Conservation (phyloP, 2,888 invertebrate genomes). For the Epinotia ramella region DNA sequence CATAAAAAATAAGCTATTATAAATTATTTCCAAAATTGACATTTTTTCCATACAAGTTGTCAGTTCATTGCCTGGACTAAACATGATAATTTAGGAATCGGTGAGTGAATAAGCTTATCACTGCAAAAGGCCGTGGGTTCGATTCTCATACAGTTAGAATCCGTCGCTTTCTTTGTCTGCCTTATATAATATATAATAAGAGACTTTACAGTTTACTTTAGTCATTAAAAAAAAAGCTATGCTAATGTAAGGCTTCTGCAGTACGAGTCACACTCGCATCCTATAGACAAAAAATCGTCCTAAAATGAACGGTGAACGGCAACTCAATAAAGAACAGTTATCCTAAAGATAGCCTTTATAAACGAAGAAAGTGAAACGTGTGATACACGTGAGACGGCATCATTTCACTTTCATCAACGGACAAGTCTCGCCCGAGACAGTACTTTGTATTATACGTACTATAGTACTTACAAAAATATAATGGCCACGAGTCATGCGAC, state of each 20-base stretch:
- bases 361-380: slow-evolving; percentile 39
- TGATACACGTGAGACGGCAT: slow-evolving; percentile 25
- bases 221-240: neutral
- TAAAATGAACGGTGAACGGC: neutral
- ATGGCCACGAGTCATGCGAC: slow-evolving; percentile 24
- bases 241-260: neutral
- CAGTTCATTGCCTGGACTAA: too few relatives aligned
- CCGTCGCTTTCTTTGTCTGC: neutral
- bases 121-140: neutral
- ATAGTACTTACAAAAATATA: slow-evolving; percentile 35
- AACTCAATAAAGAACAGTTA: slow-evolving; percentile 13
- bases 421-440: slow-evolving; percentile 9
- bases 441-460: too few relatives aligned
- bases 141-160: neutral
- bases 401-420: slow-evolving; percentile 42
- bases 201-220: neutral
- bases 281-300: neutral
- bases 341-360: slow-evolving; percentile 7
- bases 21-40: too few relatives aligned
- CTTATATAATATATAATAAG: neutral
- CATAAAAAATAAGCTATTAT: too few relatives aligned
- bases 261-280: neutral
- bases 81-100: neutral
- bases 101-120: neutral
- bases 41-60: too few relatives aligned